Conservation (phyloP, 2,113 vertebrate genomes). For the Bubo scandiacus region DNA sequence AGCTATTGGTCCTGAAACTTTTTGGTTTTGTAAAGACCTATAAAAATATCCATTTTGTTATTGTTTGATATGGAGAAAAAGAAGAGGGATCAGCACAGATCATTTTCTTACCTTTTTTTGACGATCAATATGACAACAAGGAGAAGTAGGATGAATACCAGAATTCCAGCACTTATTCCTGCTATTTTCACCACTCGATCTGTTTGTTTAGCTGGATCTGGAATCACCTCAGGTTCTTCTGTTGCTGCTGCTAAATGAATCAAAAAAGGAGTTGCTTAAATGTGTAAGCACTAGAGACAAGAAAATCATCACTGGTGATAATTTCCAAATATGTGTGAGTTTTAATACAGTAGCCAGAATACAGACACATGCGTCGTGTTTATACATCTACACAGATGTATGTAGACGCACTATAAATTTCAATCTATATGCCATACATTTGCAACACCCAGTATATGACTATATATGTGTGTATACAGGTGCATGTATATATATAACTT, state of each 20-base stretch:
- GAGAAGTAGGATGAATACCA: conserved; percentile 94
- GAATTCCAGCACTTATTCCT: conserved; percentile 92
- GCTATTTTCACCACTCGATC: conserved; percentile 97
- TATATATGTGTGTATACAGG: background rate
- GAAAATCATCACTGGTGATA: background rate
- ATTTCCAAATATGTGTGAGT: background rate
- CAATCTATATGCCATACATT: background rate
- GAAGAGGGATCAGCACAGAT: background rate
- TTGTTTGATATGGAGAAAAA: background rate
- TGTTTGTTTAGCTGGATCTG: conserved; percentile 94
- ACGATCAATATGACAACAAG: conserved; percentile 92
- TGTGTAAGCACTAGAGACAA: background rate
- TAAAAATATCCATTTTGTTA: background rate
- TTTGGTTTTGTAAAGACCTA: background rate
- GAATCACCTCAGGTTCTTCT: conserved; percentile 96
- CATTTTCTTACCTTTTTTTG: conserved; percentile 91
- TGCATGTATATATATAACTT: background rate
- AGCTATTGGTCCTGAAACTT: background rate
- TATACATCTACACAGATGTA: background rate
- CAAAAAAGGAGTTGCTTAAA: conserved; percentile 54
- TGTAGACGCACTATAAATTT: background rate
- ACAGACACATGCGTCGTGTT: background rate
- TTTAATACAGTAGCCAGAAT: background rate
- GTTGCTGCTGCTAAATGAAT: conserved; percentile 85
- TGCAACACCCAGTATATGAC: background rate